phyloP scores from a whole-genome alignment of 2,888 invertebrate genomes.

The Actias luna region DNA sequence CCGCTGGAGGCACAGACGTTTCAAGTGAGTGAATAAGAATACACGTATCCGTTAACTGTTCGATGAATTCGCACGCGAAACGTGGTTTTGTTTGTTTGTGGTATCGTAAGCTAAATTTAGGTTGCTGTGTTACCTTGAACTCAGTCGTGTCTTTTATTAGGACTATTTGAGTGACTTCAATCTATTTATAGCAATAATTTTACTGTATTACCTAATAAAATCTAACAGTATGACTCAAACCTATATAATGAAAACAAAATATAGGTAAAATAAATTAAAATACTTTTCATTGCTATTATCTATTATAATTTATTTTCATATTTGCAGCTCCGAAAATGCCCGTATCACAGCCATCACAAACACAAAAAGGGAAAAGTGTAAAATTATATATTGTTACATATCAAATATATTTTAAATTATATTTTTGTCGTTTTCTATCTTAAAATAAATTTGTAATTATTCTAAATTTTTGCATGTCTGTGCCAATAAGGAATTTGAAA shows the following conservation, averaged over 20 bases:
- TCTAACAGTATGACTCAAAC: no score
- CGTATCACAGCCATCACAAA: constrained; percentile 48
- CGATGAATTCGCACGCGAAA: constrained; percentile 43
- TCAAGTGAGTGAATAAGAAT: constrained; percentile 57
- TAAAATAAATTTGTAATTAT: constrained; percentile 25
- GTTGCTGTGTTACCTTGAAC: constrained; percentile 20
- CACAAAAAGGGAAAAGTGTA: constrained; percentile 34
- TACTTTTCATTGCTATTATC: neutral
- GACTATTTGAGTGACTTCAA: neutral
- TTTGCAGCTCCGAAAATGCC: constrained; percentile 67
- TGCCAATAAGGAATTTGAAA: constrained; percentile 60
- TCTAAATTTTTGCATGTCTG: constrained; percentile 71
- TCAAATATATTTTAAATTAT: constrained; percentile 2
- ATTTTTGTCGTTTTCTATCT: constrained; percentile 16
- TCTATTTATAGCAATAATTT: neutral
- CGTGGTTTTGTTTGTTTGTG: constrained; percentile 37
- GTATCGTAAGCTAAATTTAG: constrained; percentile 29
- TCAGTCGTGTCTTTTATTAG: neutral
- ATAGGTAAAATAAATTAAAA: constrained; percentile 21
- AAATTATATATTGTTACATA: constrained; percentile 20
- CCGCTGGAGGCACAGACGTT: constrained; percentile 55
- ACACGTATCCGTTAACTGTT: constrained; percentile 34
- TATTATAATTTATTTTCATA: constrained; percentile 33
- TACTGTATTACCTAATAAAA: neutral
- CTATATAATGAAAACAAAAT: neutral